Percentiles rank a stretch among this genome's conserved stretches.
phyloP scores from a whole-genome alignment of 2,113 vertebrate species.

The Mormyrus iriodes region DNA sequence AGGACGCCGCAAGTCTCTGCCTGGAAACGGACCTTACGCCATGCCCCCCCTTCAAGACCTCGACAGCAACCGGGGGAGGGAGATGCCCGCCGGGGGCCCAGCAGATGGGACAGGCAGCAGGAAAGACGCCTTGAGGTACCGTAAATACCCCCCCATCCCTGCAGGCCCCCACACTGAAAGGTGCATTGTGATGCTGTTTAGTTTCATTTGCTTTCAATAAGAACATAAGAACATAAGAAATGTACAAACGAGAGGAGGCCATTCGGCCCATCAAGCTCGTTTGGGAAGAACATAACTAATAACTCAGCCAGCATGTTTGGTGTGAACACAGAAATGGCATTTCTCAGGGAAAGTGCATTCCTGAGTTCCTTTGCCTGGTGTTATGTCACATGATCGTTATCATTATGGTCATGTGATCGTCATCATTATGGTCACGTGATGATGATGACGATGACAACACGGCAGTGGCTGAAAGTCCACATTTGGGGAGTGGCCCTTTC shows the following conservation, averaged over 20 bases:
- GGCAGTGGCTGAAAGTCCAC: not conserved
- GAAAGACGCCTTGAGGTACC: slow-evolving; percentile 12
- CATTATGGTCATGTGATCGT: not conserved
- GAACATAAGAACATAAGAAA: too few species aligned
- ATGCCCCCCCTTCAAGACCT: slow-evolving; percentile 17
- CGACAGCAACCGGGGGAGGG: slow-evolving; percentile 39
- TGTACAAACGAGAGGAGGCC: too few species aligned
- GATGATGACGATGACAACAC: not conserved
- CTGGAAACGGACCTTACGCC: slow-evolving; percentile 41
- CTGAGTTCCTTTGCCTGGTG: not conserved
- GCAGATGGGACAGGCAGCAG: slow-evolving; percentile 24
- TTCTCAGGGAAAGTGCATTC: not conserved
- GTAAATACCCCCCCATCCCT: not conserved
- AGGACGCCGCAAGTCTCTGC: slow-evolving; percentile 44
- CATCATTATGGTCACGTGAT: not conserved
- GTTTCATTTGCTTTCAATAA: not conserved
- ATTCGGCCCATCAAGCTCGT: too few species aligned
- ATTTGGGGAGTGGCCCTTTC: not conserved
- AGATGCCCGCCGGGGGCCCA: slow-evolving; percentile 41
- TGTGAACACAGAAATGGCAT: not conserved
- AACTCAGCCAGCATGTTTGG: too few species aligned
- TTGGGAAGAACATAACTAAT: too few species aligned
- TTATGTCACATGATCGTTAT: not conserved
- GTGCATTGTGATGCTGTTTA: not conserved
- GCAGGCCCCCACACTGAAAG: slow-evolving; percentile 27